Conservation (phyloP, 2,797 vertebrate species). For the Ceryle rudis region DNA sequence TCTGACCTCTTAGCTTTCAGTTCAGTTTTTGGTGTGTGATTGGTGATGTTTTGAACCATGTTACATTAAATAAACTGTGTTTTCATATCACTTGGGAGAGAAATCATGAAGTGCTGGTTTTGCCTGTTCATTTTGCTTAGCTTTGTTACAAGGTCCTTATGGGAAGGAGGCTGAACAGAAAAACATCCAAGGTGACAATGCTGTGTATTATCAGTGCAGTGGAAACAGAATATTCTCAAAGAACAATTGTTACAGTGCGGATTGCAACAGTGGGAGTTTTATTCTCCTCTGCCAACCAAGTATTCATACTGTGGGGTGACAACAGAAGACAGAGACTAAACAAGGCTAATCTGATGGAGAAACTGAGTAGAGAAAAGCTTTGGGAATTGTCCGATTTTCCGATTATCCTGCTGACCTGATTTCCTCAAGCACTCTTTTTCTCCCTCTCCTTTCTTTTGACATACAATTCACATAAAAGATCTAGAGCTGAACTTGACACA, state of each 20-base stretch:
- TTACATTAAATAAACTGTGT: not conserved
- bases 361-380: not conserved
- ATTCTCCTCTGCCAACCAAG: not conserved
- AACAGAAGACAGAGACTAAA: not conserved
- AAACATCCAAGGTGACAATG: not conserved
- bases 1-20: not conserved
- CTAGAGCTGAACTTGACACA: not conserved
- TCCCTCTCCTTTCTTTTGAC: not conserved
- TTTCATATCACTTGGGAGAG: not conserved
- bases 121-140: not conserved
- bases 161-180: not conserved
- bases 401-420: not conserved
- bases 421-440: not conserved
- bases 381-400: conserved; percentile 1
- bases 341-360: not conserved
- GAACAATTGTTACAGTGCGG: not conserved
- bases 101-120: not conserved
- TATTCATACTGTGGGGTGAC: not conserved
- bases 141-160: not conserved
- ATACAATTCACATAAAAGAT: not conserved
- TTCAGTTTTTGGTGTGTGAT: not conserved
- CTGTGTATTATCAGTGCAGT: not conserved
- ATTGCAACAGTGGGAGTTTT: not conserved
- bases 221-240: not conserved
- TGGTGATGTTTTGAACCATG: not conserved